A percentile compares a stretch with the other conserved stretches of the same genome.
These are phyloP conservation scores for Arothron firmamentum DNA, from an alignment of 2,113 vertebrate species.

Conservation along the genomic window DNA sequence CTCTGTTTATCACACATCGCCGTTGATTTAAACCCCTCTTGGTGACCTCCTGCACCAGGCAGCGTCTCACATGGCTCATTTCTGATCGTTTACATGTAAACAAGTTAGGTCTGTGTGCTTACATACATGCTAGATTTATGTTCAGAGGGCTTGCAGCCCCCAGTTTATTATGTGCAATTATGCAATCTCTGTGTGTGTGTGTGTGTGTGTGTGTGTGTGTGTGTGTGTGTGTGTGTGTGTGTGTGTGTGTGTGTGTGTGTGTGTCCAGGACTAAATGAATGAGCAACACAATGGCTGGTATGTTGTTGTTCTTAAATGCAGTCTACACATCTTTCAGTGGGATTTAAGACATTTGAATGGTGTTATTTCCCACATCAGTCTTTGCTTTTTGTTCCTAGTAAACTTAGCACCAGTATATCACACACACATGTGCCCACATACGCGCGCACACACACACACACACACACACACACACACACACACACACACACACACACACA, in stretches of 20 bases:
- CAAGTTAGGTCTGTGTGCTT: constrained; percentile 19
- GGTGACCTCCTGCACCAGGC: neutral
- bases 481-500: constrained; percentile 13
- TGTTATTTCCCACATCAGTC: neutral
- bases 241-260: constrained; percentile 17
- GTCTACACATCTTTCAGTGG: neutral
- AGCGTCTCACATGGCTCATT: constrained; percentile 37
- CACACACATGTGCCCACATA: too few species aligned
- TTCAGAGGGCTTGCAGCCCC: constrained; percentile 20
- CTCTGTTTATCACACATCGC: neutral
- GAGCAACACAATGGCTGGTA: neutral
- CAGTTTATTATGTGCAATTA: constrained; percentile 36
- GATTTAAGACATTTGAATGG: neutral
- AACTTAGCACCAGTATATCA: too few species aligned
- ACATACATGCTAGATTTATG: constrained; percentile 33
- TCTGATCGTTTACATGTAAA: constrained; percentile 43
- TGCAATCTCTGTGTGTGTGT: constrained; percentile 26
- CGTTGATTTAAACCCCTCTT: neutral
- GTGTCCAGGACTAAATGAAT: neutral
- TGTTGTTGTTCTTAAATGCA: neutral
- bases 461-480: constrained; percentile 3
- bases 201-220: constrained; percentile 19
- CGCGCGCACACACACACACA: constrained; percentile 3
- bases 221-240: constrained; percentile 24
- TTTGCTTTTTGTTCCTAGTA: neutral